Evolutionary conservation across 1,140 invertebrate genomes (phyloP), one percentile per base, ranked within the genome.

Genomic region (Popillia japonica): DNA sequence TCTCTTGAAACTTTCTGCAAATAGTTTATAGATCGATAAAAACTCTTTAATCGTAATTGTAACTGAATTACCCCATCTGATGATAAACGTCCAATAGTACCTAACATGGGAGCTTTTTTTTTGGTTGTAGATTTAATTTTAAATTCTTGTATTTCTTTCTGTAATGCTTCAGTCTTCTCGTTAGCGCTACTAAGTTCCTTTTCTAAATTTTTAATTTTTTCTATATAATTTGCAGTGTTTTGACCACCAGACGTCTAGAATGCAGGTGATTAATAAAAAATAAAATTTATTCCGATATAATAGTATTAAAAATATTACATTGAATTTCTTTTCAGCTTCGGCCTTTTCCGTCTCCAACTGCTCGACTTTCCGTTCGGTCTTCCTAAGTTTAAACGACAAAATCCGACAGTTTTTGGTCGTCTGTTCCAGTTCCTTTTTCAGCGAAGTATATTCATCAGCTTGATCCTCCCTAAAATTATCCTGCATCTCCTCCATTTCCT

Each of bases 341-440:
- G 86, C 87, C 84, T 96, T 96, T 81, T 99, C 97, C 44, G 90
- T 90, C 85, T 99, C 97, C 20, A 98, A 86, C 82, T 96, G 93
- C 78, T 99, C 98, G 40, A 93, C 90, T 85, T 93, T 93, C 77
- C 98, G 91, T 87, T 99, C 99, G 23, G 96, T 92, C 90, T 99
- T 99, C 82, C 98, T 92, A 73, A 99, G 88, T 88, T 99, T 99
- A 86, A 99, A 99, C 78, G 99, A 99, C 34, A 99, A 89, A 81
- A 99, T 98, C 80, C 98, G 91, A 88, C 98, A 99, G 88, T 99
- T 99, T 87, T 99, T 99, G 34, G 96, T 96, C n/a, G 94, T 95
- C 84, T 96, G 95, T 83, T 99, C 97, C 77, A 98, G 90, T 88
- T 97, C 96, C 85, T 97, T 95, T 87, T 97, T 94, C 48, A 98